A percentile compares a stretch with the other conserved stretches of the same genome.
Evolutionary conservation across 2,888 invertebrate species (phyloP).

Genomic region (Archips xylosteana): DNA sequence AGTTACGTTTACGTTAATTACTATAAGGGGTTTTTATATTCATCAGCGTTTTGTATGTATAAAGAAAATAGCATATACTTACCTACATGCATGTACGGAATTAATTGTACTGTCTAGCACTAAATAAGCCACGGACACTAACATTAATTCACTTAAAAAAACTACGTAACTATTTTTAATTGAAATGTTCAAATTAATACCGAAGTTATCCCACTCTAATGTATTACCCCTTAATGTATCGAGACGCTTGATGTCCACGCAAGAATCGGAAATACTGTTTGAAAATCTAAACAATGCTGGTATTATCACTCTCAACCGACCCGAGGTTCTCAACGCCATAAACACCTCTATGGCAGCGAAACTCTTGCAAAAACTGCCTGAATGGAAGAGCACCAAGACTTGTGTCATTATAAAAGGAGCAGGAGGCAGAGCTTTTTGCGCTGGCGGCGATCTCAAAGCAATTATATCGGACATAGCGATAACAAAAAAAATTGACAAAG

Average conservation of each 20-base stretch:
- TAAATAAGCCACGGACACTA: too few relatives aligned
- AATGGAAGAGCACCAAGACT: conserved; percentile 90
- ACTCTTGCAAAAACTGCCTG: conserved; percentile 89
- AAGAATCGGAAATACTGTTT: conserved; percentile 77
- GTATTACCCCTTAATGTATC: conserved; percentile 41
- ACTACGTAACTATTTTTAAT: too few relatives aligned
- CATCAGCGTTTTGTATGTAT: too few relatives aligned
- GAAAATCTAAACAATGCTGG: conserved; percentile 86
- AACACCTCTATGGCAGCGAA: conserved; percentile 91
- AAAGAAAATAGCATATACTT: too few relatives aligned
- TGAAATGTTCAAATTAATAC: too few relatives aligned
- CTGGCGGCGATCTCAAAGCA: conserved; percentile 97
- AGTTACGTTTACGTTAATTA: too few relatives aligned
- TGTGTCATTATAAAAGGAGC: conserved; percentile 92
- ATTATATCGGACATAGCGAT: conserved; percentile 87
- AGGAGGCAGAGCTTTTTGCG: conserved; percentile 98
- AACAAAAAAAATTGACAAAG: too few relatives aligned
- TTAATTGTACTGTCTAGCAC: too few relatives aligned
- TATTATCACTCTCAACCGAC: conserved; percentile 90
- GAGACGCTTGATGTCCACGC: conserved; percentile 75
- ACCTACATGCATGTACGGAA: too few relatives aligned
- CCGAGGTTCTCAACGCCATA: conserved; percentile 91
- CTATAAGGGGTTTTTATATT: too few relatives aligned
- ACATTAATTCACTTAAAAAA: too few relatives aligned
- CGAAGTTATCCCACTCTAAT: too few relatives aligned